Evolutionary conservation across 1,140 invertebrate genomes (phyloP).

Genomic region (Euglossa dilemma): DNA sequence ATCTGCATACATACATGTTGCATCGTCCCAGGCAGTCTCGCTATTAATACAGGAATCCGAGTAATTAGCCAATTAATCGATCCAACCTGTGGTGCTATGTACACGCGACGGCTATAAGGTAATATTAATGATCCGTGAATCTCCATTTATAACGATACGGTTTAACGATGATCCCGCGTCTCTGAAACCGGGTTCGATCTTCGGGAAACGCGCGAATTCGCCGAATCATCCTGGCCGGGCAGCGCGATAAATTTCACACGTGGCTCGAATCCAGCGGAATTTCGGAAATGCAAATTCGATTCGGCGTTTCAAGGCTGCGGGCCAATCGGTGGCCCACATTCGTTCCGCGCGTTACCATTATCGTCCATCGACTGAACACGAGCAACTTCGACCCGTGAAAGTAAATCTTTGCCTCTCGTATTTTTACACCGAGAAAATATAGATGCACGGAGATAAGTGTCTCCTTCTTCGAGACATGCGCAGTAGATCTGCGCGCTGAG

Average conservation of each 20-base stretch:
- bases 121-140: constrained; percentile 66
- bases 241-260: constrained; percentile 18
- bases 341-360: constrained; percentile 11
- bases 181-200: constrained; percentile 41
- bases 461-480: too few species aligned
- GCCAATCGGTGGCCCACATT: neutral
- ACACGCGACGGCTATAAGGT: constrained; percentile 36
- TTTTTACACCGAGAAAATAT: too few species aligned
- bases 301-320: constrained; percentile 10
- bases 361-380: neutral
- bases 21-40: constrained; percentile 19
- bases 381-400: neutral
- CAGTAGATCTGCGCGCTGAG: too few species aligned
- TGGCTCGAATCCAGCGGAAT: constrained; percentile 24
- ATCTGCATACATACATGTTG: neutral
- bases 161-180: constrained; percentile 52
- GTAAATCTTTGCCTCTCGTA: neutral
- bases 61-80: constrained; percentile 68
- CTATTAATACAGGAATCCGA: constrained; percentile 60
- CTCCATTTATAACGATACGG: constrained; percentile 64
- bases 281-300: constrained; percentile 28
- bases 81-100: constrained; percentile 41
- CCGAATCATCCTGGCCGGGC: neutral
- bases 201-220: constrained; percentile 25
- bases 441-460: too few species aligned